A percentile compares a stretch with the other conserved stretches of the same genome.
phyloP scores from a whole-genome alignment of 2,888 invertebrate genomes.

The Lochmaea crataegi region DNA sequence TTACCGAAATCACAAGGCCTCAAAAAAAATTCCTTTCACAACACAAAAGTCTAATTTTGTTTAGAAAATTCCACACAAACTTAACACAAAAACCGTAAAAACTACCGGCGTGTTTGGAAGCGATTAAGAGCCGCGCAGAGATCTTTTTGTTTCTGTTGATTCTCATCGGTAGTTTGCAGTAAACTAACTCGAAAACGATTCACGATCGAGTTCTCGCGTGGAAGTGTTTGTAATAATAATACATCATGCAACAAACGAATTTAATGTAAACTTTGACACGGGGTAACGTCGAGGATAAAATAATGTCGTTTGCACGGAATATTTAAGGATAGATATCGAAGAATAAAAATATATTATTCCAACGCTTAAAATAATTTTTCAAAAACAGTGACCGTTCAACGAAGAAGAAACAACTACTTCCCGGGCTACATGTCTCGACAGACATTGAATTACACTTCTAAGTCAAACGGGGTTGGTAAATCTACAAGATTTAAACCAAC shows the following conservation, averaged over 20 bases:
- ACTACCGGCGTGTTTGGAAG: not conserved
- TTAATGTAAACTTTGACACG: constrained; percentile 10
- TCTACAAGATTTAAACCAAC: no score
- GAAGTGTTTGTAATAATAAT: constrained; percentile 13
- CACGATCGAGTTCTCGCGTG: not conserved
- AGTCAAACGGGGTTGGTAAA: no score
- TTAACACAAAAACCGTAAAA: not conserved
- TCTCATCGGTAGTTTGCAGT: constrained; percentile 25
- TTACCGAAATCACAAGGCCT: constrained; percentile 16
- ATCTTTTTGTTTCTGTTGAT: constrained; percentile 14
- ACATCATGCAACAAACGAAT: constrained; percentile 15
- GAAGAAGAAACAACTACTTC: no score
- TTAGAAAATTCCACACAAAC: no score
- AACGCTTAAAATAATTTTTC: no score
- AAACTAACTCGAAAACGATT: constrained; percentile 20
- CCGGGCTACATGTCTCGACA: no score
- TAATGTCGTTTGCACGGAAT: not conserved
- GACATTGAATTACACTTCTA: no score
- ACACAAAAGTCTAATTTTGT: not conserved
- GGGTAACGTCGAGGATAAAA: not conserved
- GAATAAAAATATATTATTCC: no score
- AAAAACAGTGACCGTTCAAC: no score
- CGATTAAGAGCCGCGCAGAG: not conserved
- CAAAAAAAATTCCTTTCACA: not conserved
- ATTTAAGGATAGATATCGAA: no score